phyloP scores from a whole-genome alignment of 2,797 vertebrate genomes.

The Neomorphus geoffroyi region DNA sequence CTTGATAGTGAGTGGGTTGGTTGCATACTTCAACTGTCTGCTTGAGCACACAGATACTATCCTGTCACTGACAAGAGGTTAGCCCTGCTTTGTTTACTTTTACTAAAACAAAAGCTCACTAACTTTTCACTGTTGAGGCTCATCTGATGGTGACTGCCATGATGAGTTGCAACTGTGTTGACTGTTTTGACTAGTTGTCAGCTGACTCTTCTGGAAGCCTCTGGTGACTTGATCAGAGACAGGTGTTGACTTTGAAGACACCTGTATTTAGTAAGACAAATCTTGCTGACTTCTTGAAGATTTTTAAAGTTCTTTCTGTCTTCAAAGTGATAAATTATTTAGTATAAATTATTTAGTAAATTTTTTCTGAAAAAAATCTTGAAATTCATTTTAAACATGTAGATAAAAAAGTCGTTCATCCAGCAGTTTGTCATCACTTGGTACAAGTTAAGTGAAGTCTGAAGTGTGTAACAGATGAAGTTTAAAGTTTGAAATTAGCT shows the following conservation, averaged over 20 bases:
- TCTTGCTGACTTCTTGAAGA: neutral
- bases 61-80: neutral
- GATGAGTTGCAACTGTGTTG: neutral
- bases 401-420: neutral
- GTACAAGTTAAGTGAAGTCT: neutral
- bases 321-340: neutral
- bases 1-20: no score
- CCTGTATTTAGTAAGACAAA: neutral
- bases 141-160: neutral
- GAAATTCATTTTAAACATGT: neutral
- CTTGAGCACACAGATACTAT: neutral
- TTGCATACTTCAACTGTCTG: neutral
- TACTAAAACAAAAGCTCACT: neutral
- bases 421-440: neutral
- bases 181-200: neutral
- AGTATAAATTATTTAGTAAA: neutral
- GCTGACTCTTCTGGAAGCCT: neutral
- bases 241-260: neutral
- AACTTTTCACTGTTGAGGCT: neutral
- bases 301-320: neutral
- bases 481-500: neutral
- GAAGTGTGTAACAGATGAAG: neutral
- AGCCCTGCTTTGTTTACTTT: neutral
- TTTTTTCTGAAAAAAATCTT: neutral
- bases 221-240: neutral